A percentile compares a stretch with the other conserved stretches of the same genome.
These are phyloP conservation scores for Pongo pygmaeus DNA, from an alignment of 2,113 vertebrate species.

Conservation along the genomic window DNA sequence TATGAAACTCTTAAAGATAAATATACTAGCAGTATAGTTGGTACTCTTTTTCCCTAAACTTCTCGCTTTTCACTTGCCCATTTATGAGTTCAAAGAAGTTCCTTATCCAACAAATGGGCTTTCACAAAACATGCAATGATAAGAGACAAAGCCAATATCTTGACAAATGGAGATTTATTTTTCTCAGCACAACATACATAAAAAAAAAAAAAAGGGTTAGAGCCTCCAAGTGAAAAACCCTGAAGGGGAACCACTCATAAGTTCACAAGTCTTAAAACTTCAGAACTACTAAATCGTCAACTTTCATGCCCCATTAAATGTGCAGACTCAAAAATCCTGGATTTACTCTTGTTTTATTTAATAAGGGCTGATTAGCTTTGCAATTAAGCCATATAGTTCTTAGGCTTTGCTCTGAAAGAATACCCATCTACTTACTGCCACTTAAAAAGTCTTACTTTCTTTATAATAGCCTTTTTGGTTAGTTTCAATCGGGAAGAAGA, in stretches of 20 bases:
- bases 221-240: not conserved
- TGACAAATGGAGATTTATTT: slow-evolving; percentile 8
- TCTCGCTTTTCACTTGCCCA: not conserved
- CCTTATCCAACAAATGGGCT: not conserved
- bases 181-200: not conserved
- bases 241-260: not conserved
- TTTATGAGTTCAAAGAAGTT: not conserved
- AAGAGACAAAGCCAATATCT: slow-evolving; percentile 7
- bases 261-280: slow-evolving; percentile 51
- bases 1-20: slow-evolving; percentile 19
- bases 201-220: not conserved
- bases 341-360: slow-evolving; percentile 60
- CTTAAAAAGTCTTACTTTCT: slow-evolving; percentile 68
- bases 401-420: slow-evolving; percentile 59
- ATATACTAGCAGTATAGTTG: not conserved
- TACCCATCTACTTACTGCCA: slow-evolving; percentile 62
- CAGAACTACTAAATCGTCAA: slow-evolving; percentile 44
- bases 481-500: slow-evolving; percentile 69
- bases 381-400: slow-evolving; percentile 58
- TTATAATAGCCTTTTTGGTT: slow-evolving; percentile 59
- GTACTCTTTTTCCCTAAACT: not conserved
- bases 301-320: slow-evolving; percentile 62
- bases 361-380: slow-evolving; percentile 69
- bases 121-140: not conserved
- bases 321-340: slow-evolving; percentile 50